These are phyloP conservation scores for Acronicta aceris DNA, from an alignment of 2,888 invertebrate genomes.

Conservation along the genomic window DNA sequence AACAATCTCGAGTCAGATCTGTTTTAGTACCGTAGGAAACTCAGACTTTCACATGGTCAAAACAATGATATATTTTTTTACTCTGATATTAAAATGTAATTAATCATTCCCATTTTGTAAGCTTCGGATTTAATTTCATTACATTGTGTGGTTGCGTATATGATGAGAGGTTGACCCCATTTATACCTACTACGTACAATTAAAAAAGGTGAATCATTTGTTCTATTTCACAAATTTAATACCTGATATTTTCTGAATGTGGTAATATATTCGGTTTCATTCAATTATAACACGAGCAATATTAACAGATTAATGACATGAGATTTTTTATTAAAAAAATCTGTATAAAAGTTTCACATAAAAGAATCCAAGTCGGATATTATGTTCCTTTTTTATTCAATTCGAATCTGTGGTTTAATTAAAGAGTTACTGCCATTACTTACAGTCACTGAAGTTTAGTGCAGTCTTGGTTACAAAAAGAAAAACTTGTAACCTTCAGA, in stretches of 20 bases:
- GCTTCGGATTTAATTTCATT: constrained; percentile 18
- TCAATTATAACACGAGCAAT: neutral
- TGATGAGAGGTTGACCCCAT: neutral
- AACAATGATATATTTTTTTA: too few relatives aligned
- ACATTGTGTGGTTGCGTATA: constrained; percentile 6
- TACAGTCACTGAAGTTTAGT: constrained; percentile 3
- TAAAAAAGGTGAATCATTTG: constrained; percentile 8
- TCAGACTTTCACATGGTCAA: too few relatives aligned
- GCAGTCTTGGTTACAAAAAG: constrained; percentile 28
- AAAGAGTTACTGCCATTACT: constrained; percentile 14
- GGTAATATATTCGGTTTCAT: neutral
- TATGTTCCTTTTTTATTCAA: neutral
- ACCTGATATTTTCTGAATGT: constrained; percentile 4
- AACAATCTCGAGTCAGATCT: too few relatives aligned
- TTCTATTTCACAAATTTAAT: neutral
- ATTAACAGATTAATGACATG: neutral
- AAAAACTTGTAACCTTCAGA: constrained; percentile 21
- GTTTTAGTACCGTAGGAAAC: too few relatives aligned
- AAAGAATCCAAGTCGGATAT: too few relatives aligned
- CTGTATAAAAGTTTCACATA: too few relatives aligned
- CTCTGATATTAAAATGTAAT: constrained; percentile 2
- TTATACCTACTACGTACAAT: constrained; percentile 3
- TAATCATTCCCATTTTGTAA: constrained; percentile 10
- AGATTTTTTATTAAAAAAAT: neutral
- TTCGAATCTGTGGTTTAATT: constrained; percentile 14